Base-by-base conservation (phyloP, 2,113 vertebrate genomes). In the Haemorhous mexicanus region DNA sequence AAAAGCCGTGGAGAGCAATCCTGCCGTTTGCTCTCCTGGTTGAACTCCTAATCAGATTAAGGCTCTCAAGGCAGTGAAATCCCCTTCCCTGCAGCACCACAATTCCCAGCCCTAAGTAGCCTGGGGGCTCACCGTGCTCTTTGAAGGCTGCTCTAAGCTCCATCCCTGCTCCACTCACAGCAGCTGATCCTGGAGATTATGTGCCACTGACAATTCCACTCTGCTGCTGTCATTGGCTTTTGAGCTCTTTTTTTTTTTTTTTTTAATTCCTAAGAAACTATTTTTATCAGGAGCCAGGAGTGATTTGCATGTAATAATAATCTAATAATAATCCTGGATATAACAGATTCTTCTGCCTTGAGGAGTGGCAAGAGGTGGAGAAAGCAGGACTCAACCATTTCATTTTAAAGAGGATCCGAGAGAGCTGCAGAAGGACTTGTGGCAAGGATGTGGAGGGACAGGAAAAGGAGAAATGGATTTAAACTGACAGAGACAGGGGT, bases 161-260 rank as follows among this genome's bases (percentile, higher is more conserved):
- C 68, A 61, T 90, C 75, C 75, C 55, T 1, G 9, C 87, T 89
- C 62, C 37, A 2, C 62, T 92, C 24, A 0, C 52, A 77, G 89
- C 94, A 89, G 89, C 86, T 89, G 86, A 88, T 91, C 81, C 89
- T 35, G 87, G 56, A 80, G 87, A 89, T 97, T 94, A 87, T 49
- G 62, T 84, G 70, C 74, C 81, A 81, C 56, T 44, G 95, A 91
- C 74, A 64, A 64, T 79, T 84, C 69, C 66, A 35, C 72, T 95
- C 91, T 61, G 58, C 87, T 87, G 69, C 89, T 82, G 80, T 58
- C 77, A 43, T 37, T 27, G 8, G 7, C 39, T 59, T 86, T 74
- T 70, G 16, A 70, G 44, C 8, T 30, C 41, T 35, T 32, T 22
- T 3, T 50, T 28, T 32, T 59, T 30, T 3, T 58, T 18, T 17